These are phyloP conservation scores for Fulica atra DNA, from an alignment of 2,113 vertebrate genomes.

Conservation along the genomic window DNA sequence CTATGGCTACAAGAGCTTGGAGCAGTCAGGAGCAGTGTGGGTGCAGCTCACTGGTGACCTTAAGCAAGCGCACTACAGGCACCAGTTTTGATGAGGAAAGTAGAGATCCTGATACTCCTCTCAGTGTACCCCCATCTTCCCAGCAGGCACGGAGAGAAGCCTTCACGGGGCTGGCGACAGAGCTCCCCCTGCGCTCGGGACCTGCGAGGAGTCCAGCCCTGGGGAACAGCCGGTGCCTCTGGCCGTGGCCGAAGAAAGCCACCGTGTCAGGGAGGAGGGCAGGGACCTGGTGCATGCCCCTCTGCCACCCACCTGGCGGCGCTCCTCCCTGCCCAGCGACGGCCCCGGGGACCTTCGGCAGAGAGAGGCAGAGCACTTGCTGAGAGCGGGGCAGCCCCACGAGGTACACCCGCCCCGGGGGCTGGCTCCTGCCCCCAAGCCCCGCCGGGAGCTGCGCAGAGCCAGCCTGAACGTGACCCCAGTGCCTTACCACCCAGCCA, in stretches of 20 bases:
- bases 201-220: slow-evolving; percentile 22
- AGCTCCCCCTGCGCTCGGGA: neutral
- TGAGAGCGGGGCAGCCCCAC: slow-evolving; percentile 60
- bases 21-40: neutral
- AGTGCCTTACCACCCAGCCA: slow-evolving; percentile 70
- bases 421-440: slow-evolving; percentile 71
- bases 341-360: slow-evolving; percentile 81
- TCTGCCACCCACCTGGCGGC: slow-evolving; percentile 88
- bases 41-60: neutral
- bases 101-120: neutral
- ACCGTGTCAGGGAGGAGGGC: slow-evolving; percentile 77
- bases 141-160: slow-evolving; percentile 54
- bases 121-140: neutral
- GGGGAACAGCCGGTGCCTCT: neutral
- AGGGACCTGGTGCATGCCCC: slow-evolving; percentile 87
- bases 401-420: slow-evolving; percentile 21
- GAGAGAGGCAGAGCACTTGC: slow-evolving; percentile 56
- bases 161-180: slow-evolving; percentile 29
- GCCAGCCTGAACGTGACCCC: slow-evolving; percentile 78
- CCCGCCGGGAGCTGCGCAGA: slow-evolving; percentile 81
- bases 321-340: slow-evolving; percentile 87
- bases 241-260: slow-evolving; percentile 49
- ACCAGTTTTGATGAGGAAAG: neutral
- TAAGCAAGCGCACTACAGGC: neutral
- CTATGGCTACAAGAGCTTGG: neutral